Percentiles rank a stretch among this genome's conserved stretches.
Conservation (phyloP, 2,797 vertebrate genomes). For the Todus mexicanus region DNA sequence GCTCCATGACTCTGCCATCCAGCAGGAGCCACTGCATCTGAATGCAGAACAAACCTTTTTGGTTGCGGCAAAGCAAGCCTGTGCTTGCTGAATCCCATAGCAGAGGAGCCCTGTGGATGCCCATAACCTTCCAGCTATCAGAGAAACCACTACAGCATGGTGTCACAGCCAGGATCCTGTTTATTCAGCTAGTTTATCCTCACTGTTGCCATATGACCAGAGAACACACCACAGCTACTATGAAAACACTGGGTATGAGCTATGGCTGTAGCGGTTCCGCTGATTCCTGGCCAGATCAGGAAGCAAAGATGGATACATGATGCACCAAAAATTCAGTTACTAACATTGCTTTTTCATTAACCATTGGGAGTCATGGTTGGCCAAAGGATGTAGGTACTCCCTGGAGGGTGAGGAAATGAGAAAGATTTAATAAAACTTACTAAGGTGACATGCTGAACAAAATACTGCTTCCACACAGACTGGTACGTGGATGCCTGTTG, state of each 20-base stretch:
- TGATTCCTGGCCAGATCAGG: background rate
- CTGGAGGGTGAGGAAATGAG: background rate
- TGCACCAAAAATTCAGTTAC: background rate
- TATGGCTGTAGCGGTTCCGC: background rate
- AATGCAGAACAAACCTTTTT: background rate
- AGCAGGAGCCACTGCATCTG: background rate
- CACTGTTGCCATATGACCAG: background rate
- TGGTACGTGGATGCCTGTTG: background rate
- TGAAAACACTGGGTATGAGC: fast-evolving
- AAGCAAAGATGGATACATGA: background rate
- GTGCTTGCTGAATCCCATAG: background rate
- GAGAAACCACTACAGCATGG: background rate
- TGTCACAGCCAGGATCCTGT: background rate
- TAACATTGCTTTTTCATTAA: background rate
- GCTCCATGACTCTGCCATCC: background rate
- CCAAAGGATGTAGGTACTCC: background rate
- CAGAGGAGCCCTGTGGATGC: background rate
- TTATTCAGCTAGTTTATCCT: background rate
- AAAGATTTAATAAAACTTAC: background rate
- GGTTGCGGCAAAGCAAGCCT: background rate
- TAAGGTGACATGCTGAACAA: background rate
- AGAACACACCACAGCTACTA: background rate
- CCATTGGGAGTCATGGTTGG: background rate
- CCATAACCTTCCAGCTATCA: background rate
- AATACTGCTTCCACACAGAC: background rate